Conservation (phyloP, 2,113 vertebrate species). For the Agapornis roseicollis region DNA sequence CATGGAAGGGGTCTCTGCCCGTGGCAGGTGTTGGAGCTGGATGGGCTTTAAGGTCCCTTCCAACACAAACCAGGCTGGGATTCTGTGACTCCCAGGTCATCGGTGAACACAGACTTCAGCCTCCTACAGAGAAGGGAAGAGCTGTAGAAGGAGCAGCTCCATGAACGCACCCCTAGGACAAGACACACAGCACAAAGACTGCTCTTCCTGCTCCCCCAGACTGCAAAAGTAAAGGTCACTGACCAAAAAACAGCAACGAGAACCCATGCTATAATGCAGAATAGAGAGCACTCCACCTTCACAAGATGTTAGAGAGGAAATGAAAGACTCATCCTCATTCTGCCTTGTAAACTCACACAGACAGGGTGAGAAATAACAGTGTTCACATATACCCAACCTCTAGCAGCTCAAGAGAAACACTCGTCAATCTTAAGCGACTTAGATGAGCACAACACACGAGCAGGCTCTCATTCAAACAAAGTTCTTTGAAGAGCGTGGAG, state of each 20-base stretch:
- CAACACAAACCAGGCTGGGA: too few species aligned
- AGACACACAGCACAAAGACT: not conserved
- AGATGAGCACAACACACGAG: not conserved
- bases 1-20: accelerated
- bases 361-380: not conserved
- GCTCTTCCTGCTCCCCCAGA: not conserved
- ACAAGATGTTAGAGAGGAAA: not conserved
- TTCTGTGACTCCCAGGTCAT: not conserved
- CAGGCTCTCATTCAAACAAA: not conserved
- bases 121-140: not conserved
- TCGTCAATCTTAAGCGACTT: not conserved
- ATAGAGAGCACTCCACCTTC: not conserved
- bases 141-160: not conserved
- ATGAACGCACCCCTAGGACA: not conserved
- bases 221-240: not conserved
- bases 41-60: not conserved
- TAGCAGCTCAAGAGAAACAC: not conserved
- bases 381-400: not conserved
- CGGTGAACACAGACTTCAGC: not conserved
- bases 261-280: not conserved
- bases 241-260: not conserved
- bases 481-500: not conserved
- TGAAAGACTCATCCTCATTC: not conserved
- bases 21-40: not conserved
- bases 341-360: not conserved